Evolutionary conservation across 2,797 vertebrate species (phyloP), one percentile per base, ranked within the genome.

Genomic region (Acridotheres tristis): DNA sequence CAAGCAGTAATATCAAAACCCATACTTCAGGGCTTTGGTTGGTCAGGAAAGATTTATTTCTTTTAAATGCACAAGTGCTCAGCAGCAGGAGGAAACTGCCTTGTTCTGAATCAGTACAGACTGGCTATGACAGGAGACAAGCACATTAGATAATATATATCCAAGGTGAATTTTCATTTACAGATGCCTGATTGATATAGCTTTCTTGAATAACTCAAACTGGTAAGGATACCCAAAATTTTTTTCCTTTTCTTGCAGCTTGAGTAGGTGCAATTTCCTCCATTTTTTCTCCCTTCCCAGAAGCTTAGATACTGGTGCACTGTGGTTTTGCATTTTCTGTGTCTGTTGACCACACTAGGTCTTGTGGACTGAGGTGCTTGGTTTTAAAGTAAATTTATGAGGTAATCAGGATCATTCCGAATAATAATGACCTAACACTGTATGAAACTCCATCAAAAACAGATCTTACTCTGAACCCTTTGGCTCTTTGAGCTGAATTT

Each of bases 151-250:
- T 72, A 74, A 91, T 72, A 81, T 81, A 93, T 54, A 75, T 40
- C 38, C 86, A 75, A 66, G 11, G 42, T 51, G 66, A 86, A 90
- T 91, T 95, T 92, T 93, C 47, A 88, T 88, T 91, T 95, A 75
- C 47, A 92, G 54, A 54, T 90, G 17, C 22, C 47, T 84, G 61
- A 78, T 42, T 88, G 61, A 81, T 84, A 75, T 7, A 72, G n/a
- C 8, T 80, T 85, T 77, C 80, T 75, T 68, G 38, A 75, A 86
- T 65, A 90, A 88, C 65, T 93, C 58, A 84, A 47, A 38, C 17
- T 17, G 9, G 15, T 72, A 58, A 22, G 38, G 40, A 68, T 51
- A 93, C 1, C 13, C 21, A 7, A 32, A 67, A 5, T 36, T 73
- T 80, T 63, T 67, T 85, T 45, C 18, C 19, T 94, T 82, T 89